phyloP scores from a whole-genome alignment of 2,113 vertebrate genomes.

The Colistium nudipinnis region DNA sequence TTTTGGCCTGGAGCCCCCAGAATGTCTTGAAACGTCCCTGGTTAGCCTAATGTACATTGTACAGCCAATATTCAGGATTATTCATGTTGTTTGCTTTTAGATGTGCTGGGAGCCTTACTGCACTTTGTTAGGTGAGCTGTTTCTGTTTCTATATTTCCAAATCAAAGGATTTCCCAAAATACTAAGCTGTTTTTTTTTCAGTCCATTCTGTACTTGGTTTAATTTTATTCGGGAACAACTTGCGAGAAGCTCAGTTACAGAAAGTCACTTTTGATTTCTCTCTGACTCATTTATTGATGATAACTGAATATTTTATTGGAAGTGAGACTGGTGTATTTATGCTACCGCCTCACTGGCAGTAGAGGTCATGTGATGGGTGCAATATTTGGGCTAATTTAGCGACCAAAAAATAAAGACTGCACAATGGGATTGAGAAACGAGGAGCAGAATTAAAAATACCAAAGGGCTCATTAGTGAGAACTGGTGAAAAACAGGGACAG shows the following conservation, averaged over 20 bases:
- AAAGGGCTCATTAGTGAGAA: conserved; percentile 36
- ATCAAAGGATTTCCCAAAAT: not conserved
- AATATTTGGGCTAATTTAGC: conserved; percentile 11
- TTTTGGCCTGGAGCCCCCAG: too few relatives aligned
- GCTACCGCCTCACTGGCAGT: not conserved
- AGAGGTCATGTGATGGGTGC: not conserved
- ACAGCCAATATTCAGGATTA: too few relatives aligned
- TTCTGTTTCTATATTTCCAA: too few relatives aligned
- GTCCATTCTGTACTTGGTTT: too few relatives aligned
- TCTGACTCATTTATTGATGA: not conserved
- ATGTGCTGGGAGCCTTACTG: too few relatives aligned
- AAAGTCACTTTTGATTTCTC: too few relatives aligned
- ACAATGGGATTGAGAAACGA: not conserved
- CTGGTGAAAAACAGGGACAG: conserved; percentile 15
- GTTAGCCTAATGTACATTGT: too few relatives aligned
- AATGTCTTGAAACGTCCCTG: too few relatives aligned
- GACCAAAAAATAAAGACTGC: not conserved
- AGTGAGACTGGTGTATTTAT: not conserved
- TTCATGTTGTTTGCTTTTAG: too few relatives aligned
- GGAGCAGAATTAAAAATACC: conserved; percentile 25
- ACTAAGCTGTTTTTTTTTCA: not conserved
- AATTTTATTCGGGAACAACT: too few relatives aligned
- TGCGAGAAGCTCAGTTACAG: too few relatives aligned
- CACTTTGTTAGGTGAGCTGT: too few relatives aligned
- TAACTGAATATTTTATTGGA: not conserved